phyloP scores from a whole-genome alignment of 2,888 invertebrate species.

The Lissocephala sabroskyi region DNA sequence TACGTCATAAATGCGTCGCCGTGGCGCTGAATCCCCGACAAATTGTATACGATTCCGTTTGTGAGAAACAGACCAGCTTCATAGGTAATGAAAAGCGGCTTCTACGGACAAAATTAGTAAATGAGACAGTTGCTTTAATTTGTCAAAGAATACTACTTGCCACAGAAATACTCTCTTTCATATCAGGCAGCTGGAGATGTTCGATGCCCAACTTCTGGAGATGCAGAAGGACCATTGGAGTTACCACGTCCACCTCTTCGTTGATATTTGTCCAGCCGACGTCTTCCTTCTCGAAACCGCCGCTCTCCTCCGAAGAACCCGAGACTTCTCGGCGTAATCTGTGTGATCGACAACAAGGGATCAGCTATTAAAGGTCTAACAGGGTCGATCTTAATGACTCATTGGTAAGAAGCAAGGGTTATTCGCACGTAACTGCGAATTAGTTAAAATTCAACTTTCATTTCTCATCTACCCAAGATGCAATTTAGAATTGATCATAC shows the following conservation, averaged over 20 bases:
- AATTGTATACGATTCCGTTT: slow-evolving; percentile 69
- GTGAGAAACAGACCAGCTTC: slow-evolving; percentile 62
- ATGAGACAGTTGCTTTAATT: not conserved
- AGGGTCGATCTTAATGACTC: too few species aligned
- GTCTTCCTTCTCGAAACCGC: slow-evolving; percentile 40
- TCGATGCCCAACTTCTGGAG: slow-evolving; percentile 63
- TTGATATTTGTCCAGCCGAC: slow-evolving; percentile 69
- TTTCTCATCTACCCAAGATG: too few species aligned
- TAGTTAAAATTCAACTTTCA: too few species aligned
- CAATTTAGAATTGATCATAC: too few species aligned
- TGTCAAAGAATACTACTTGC: slow-evolving; percentile 50
- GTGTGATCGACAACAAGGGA: too few species aligned
- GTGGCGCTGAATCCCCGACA: slow-evolving; percentile 62
- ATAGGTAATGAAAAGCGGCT: slow-evolving; percentile 66
- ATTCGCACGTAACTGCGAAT: too few species aligned
- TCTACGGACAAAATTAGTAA: slow-evolving; percentile 41
- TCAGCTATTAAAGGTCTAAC: too few species aligned
- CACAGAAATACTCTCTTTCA: slow-evolving; percentile 67
- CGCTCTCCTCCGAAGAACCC: slow-evolving; percentile 7
- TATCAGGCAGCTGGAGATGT: slow-evolving; percentile 65
- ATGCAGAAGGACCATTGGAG: slow-evolving; percentile 64
- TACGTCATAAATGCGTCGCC: slow-evolving; percentile 70
- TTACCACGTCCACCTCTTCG: slow-evolving; percentile 70
- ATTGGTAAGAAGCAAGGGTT: too few species aligned
- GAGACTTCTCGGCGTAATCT: slow-evolving; percentile 14